Evolutionary conservation across 2,888 invertebrate genomes (phyloP).

Genomic region (Mallateleia sp.): DNA sequence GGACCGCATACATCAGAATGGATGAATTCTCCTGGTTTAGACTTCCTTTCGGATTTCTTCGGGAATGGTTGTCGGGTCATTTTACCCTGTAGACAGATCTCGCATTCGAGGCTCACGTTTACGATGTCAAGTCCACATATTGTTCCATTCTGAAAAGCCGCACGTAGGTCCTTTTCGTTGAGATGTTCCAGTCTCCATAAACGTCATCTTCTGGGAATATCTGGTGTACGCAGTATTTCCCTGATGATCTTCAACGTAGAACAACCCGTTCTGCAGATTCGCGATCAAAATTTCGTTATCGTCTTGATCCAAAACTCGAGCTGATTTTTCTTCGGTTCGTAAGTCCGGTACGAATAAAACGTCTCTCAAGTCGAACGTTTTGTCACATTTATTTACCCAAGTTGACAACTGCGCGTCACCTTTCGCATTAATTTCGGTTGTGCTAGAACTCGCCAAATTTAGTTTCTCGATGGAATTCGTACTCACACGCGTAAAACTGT

Average conservation of each 20-base stretch:
- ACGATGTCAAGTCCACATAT: not conserved
- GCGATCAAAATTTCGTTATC: too few species aligned
- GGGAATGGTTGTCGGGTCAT: conserved; percentile 70
- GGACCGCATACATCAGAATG: conserved; percentile 47
- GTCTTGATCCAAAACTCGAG: too few species aligned
- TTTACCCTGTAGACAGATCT: conserved; percentile 60
- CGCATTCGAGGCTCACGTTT: conserved; percentile 37
- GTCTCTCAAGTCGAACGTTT: conserved; percentile 4
- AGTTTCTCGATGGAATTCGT: not conserved
- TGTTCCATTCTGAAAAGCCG: not conserved
- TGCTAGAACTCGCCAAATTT: conserved; percentile 6
- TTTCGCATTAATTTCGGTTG: conserved; percentile 14
- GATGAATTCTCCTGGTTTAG: conserved; percentile 69
- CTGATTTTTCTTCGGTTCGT: too few species aligned
- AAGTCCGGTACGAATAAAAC: too few species aligned
- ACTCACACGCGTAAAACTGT: not conserved
- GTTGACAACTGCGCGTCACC: conserved; percentile 25
- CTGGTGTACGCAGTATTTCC: too few species aligned
- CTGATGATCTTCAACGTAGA: too few species aligned
- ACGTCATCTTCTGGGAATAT: too few species aligned
- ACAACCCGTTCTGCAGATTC: too few species aligned
- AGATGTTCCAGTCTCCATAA: too few species aligned
- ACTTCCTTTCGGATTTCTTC: conserved; percentile 27
- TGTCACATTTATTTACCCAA: not conserved
- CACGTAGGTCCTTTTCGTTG: conserved; percentile 23